Evolutionary conservation across 2,797 vertebrate genomes (phyloP), one percentile per base, ranked within the genome.

Genomic region (Esox lucius): DNA sequence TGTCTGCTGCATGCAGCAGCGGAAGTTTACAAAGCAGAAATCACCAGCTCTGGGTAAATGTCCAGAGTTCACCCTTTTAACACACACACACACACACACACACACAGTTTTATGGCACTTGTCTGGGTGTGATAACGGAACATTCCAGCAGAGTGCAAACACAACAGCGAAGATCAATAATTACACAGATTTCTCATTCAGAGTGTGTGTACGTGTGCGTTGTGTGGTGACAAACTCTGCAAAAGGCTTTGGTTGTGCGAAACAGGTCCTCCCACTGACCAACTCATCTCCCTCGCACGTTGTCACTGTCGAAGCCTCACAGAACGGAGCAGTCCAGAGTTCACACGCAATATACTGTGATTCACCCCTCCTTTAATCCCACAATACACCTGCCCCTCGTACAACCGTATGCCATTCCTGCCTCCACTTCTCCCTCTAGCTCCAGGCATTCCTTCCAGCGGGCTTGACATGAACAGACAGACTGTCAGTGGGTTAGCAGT

Each of bases 321-420:
- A 33, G 81, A 76, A 80, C 87, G 28, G 80, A 76, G 80, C 86
- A 77, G 91, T 93, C 90, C 92, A 92, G 88, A 93, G 92, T 93
- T 91, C 92, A 91, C 82, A 78, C 79, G 81, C 62, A 67, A 17
- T 77, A 84, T 53, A 78, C 79, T 75, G 31, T 0, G 51, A 67
- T 79, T 82, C 74, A 76, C 78, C 79, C 24, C 49, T 62, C 61
- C 72, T 13, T 22, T 78, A 71, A 71, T 78, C n/a, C 24, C 80
- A 73, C 71, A 68, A 73, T 78, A 85, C 67, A 15, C 31, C 62
- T 66, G 28, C 59, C 67, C 22, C 68, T 39, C 48, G n/a, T 13
- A 42, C 49, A 4, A 17, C 17, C 42, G 35, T 39, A 39, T 39
- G 35, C 35, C 35, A n/a, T 39, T 39, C 35, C 69, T 62, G 12